Percentiles rank a stretch among this genome's conserved stretches.
Conservation (phyloP, 1,140 invertebrate genomes). For the Drosophila sucinea region DNA sequence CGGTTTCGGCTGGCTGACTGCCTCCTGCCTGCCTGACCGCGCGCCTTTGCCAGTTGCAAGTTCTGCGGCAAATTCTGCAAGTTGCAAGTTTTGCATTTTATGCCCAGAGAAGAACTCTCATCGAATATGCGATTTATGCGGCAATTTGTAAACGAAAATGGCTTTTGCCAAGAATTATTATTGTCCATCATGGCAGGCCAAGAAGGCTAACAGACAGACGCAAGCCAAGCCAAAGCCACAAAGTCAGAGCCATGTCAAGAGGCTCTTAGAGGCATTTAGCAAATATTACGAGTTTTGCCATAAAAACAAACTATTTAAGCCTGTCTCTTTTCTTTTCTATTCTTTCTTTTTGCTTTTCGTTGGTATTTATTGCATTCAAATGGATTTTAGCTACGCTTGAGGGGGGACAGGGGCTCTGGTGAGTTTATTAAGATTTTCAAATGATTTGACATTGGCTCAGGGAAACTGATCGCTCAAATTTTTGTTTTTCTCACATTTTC, state of each 20-base stretch:
- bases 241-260: slow-evolving; percentile 49
- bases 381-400: background rate
- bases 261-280: slow-evolving; percentile 69
- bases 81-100: slow-evolving; percentile 60
- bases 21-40: slow-evolving; percentile 53
- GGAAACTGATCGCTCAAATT: background rate
- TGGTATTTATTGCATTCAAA: slow-evolving; percentile 8
- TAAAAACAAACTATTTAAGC: slow-evolving; percentile 52
- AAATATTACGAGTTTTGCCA: slow-evolving; percentile 71
- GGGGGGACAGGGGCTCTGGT: background rate
- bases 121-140: slow-evolving; percentile 82
- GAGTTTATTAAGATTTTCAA: background rate
- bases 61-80: slow-evolving; percentile 13
- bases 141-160: slow-evolving; percentile 82
- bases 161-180: slow-evolving; percentile 81
- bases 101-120: slow-evolving; percentile 68
- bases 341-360: background rate
- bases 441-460: background rate
- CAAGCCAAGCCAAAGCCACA: slow-evolving; percentile 24
- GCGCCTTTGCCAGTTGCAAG: slow-evolving; percentile 41
- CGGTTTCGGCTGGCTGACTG: slow-evolving; percentile 64
- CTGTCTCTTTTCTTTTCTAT: slow-evolving; percentile 1
- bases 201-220: slow-evolving; percentile 39
- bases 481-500: background rate
- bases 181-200: slow-evolving; percentile 72